Conservation (phyloP, 2,113 vertebrate genomes). For the Nyctereutes procyonoides region DNA sequence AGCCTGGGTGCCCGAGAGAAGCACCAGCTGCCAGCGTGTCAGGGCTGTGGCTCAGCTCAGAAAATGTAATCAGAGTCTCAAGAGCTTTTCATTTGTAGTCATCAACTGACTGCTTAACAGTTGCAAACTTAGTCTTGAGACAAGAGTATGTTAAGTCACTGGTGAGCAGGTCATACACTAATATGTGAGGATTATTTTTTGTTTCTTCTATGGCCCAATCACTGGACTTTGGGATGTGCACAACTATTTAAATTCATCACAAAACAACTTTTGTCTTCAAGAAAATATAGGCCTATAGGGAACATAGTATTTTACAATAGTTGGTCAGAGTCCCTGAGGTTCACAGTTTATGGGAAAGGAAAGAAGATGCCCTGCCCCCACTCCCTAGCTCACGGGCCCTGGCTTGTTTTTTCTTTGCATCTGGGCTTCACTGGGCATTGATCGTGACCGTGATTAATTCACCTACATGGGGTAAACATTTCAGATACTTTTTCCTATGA, state of each 20-base stretch:
- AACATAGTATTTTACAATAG: no score
- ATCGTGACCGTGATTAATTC: neutral
- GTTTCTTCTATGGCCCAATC: fast-evolving
- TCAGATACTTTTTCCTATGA: neutral
- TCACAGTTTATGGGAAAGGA: neutral
- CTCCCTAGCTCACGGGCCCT: fast-evolving
- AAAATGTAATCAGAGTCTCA: neutral
- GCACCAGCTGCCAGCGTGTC: neutral
- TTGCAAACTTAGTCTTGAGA: neutral
- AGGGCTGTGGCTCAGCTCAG: neutral
- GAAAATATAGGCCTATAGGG: neutral
- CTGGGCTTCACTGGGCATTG: neutral
- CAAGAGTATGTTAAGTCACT: neutral
- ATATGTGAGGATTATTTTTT: fast-evolving
- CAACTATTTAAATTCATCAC: neutral
- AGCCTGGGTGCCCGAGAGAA: neutral
- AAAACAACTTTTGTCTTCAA: neutral
- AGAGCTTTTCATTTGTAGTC: neutral
- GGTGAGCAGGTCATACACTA: neutral
- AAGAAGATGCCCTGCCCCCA: fast-evolving
- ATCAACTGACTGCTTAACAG: neutral
- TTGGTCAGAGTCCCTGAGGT: neutral
- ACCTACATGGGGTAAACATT: neutral
- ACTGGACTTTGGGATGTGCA: neutral
- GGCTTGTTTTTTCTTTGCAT: neutral